A percentile compares a stretch with the other conserved stretches of the same genome.
Conservation (phyloP, 2,113 vertebrate genomes). For the Vulpes ferrilata region DNA sequence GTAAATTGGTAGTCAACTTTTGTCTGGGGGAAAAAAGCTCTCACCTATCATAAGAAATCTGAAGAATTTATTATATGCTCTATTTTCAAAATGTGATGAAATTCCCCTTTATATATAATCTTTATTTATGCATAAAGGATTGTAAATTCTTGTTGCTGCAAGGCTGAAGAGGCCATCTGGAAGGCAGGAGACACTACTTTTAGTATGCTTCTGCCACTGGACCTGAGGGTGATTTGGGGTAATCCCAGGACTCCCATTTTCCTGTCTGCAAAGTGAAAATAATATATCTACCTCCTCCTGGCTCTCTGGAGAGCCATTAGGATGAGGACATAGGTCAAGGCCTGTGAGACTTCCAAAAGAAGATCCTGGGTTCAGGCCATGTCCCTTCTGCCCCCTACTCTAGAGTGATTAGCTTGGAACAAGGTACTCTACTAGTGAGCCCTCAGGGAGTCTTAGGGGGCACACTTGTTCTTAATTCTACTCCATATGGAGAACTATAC, state of each 20-base stretch:
- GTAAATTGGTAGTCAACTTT: not conserved
- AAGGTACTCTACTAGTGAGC: not conserved
- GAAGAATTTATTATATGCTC: not conserved
- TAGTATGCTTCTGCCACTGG: not conserved
- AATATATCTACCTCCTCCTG: not conserved
- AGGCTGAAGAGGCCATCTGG: not conserved
- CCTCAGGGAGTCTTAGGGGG: not conserved
- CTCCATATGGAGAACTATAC: not conserved
- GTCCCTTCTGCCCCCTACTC: not conserved
- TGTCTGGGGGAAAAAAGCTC: not conserved
- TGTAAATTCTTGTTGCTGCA: not conserved
- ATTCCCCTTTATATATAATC: not conserved
- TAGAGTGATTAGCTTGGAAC: not conserved
- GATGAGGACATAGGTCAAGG: not conserved
- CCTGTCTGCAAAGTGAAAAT: not conserved
- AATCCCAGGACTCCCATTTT: not conserved
- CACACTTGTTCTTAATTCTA: not conserved
- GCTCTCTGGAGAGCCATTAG: not conserved
- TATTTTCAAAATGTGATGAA: slow-evolving; percentile 40
- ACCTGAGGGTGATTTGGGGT: not conserved
- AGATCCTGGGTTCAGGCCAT: not conserved
- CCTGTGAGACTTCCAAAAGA: not conserved
- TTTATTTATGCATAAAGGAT: not conserved
- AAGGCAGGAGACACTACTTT: not conserved
- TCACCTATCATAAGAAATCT: slow-evolving; percentile 10